These are phyloP conservation scores for Lepeophtheirus salmonis DNA, from an alignment of 1,140 invertebrate species.

Conservation along the genomic window DNA sequence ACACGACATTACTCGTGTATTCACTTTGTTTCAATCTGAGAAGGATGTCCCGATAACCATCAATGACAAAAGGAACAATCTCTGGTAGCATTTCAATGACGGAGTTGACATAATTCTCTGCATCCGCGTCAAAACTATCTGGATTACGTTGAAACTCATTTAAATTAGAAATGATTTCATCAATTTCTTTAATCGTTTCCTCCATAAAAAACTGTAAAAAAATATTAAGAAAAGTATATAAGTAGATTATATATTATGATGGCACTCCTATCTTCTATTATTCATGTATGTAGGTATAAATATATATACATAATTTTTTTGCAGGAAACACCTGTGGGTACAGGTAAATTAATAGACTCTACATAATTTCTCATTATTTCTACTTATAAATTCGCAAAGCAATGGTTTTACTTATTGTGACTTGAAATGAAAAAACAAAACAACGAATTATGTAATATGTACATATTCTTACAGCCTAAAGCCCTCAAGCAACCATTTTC, in stretches of 20 bases:
- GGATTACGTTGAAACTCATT: not conserved
- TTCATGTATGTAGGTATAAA: no score
- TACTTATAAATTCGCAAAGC: no score
- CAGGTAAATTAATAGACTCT: no score
- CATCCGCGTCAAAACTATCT: not conserved
- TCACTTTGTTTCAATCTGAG: not conserved
- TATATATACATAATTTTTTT: not conserved
- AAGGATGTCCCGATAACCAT: not conserved
- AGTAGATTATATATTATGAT: no score
- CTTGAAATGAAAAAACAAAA: no score
- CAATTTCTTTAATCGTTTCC: not conserved
- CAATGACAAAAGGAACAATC: not conserved
- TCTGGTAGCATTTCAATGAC: not conserved
- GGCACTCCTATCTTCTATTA: not conserved
- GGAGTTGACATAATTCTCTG: not conserved
- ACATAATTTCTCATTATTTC: no score
- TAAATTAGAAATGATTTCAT: not conserved
- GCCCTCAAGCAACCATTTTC: no score
- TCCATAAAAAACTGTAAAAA: not conserved
- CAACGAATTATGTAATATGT: no score
- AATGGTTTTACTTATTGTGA: no score
- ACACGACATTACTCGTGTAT: not conserved
- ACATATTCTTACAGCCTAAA: no score
- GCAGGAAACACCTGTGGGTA: not conserved
- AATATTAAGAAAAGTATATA: no score